These are phyloP conservation scores for Siphlonurus alternatus DNA, from an alignment of 2,888 invertebrate species.

Conservation along the genomic window DNA sequence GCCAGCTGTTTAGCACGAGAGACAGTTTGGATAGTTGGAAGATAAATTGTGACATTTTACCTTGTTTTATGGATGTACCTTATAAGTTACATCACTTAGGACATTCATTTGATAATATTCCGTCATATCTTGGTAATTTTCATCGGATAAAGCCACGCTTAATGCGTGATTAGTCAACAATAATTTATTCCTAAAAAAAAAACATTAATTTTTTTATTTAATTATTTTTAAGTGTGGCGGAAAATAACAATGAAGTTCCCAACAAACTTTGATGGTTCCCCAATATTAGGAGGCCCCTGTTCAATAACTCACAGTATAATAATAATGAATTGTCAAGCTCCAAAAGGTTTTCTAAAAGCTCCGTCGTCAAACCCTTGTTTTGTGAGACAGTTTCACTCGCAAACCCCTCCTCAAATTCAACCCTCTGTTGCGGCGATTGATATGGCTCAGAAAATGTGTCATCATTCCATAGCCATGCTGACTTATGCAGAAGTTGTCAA, in stretches of 20 bases:
- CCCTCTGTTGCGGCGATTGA: background rate
- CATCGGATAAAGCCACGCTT: background rate
- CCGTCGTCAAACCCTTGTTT: background rate
- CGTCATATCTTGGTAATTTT: too few relatives aligned
- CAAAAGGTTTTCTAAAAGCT: background rate
- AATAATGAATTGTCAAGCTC: background rate
- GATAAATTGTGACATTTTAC: background rate
- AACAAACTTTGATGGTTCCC: background rate
- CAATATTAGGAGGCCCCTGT: background rate
- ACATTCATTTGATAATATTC: too few relatives aligned
- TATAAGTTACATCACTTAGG: background rate
- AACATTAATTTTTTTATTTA: too few relatives aligned
- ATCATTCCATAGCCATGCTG: background rate
- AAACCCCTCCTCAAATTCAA: background rate
- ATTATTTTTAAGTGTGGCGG: too few relatives aligned
- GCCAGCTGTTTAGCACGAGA: background rate
- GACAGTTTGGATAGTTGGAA: background rate
- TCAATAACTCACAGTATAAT: background rate
- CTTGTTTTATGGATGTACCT: background rate
- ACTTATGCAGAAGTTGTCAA: background rate
- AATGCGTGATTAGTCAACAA: background rate
- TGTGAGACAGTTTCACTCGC: background rate
- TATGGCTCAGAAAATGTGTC: background rate
- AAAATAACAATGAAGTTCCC: background rate
- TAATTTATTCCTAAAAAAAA: too few relatives aligned